Evolutionary conservation across 2,797 vertebrate species (phyloP), one percentile per base, ranked within the genome.

Genomic region (Peromyscus attwateri): DNA sequence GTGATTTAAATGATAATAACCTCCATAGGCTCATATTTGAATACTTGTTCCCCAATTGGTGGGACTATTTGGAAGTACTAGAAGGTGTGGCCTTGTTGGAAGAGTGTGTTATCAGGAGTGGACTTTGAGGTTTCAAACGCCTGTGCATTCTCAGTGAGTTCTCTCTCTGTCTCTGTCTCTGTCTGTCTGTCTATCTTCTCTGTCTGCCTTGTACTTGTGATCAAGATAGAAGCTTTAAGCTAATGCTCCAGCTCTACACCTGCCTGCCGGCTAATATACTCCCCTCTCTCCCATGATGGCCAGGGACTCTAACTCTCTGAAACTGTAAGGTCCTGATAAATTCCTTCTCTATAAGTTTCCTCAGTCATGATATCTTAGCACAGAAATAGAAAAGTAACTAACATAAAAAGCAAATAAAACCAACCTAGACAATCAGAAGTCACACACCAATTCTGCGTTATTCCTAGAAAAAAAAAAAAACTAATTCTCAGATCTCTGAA

Each of bases 331-430:
- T 10, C 29, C 31, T 0, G 49, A 52, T 52, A 87, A 70, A 37
- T 7, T 37, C 31, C 27, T 23, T 43, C n/a, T 70, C 31, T 52
- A 1, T 10, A 70, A 9, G 21, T 25, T n/a, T 52, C 21, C 31
- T 52, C 25, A 10, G 29, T 52, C 64, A 27, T 27, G 64, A 6
- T 27, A 13, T 70, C 31, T 70, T 68, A 85, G 19, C 43, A n/a
- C 84, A 96, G 96, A 93, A 76, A 64, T 89, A 95, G 92, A 73
- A 62, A 52, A 16, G 40, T n/a, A 55, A 5, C 27, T 31, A 68
- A n/a, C 12, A 31, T 49, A 25, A 87, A 25, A 68, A 37, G 19
- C 6, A 55, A 71, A 52, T 10, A 8, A 71, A 37, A 87, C 25
- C 70, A 73, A 55, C 25, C 25, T 16, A 34, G 17, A 57, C 14